These are phyloP conservation scores for Hydrolagus colliei DNA, from an alignment of 2,797 vertebrate species.

Conservation along the genomic window DNA sequence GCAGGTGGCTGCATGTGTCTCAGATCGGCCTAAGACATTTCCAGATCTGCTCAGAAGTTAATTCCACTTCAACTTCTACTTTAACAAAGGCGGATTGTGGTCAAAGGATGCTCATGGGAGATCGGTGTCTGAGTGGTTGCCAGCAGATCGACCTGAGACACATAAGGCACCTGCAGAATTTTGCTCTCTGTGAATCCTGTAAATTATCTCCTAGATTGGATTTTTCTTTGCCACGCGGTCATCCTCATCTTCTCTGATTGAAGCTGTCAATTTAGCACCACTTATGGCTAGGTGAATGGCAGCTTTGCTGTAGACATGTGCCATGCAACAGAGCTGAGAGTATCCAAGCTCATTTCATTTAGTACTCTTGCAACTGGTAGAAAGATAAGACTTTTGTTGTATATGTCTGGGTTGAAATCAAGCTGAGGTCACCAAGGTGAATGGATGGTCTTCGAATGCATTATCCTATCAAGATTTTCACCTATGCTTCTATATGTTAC, in stretches of 20 bases:
- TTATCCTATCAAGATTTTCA: not conserved
- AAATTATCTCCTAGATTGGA: no score
- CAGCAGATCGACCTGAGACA: no score
- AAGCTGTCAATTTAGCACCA: not conserved
- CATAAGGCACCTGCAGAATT: no score
- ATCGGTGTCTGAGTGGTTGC: no score
- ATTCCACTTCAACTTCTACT: no score
- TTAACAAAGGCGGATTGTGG: no score
- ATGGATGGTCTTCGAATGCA: not conserved
- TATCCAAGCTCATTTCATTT: not conserved
- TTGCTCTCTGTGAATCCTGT: no score
- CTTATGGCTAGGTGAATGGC: not conserved
- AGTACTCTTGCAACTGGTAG: not conserved
- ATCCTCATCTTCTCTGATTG: not conserved
- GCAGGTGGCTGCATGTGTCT: no score
- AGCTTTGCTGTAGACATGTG: not conserved
- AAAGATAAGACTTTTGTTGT: not conserved
- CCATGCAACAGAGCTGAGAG: not conserved
- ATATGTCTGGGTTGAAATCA: not conserved
- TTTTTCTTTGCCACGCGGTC: not conserved
- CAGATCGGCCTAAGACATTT: no score
- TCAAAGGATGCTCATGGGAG: no score
- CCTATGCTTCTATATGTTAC: not conserved
- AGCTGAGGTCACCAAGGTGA: not conserved
- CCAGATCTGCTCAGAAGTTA: no score